Conservation (phyloP, 2,888 invertebrate species). For the Argyresthia goedartella region DNA sequence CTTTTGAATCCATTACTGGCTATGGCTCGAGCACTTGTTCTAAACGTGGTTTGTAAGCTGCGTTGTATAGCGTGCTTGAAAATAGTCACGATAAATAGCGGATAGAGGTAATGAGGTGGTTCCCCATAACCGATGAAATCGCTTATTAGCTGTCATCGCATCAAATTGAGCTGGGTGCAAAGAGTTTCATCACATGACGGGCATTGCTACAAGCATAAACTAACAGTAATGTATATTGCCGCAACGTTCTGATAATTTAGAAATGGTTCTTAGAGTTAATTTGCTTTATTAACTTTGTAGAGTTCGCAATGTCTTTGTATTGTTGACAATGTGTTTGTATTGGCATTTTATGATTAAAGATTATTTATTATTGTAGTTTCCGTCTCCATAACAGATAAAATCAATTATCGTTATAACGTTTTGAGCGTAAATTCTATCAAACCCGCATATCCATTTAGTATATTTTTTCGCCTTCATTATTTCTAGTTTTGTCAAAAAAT, state of each 20-base stretch:
- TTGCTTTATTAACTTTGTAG: neutral
- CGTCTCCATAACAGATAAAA: no score
- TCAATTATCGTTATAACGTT: no score
- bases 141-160: neutral
- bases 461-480: no score
- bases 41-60: neutral
- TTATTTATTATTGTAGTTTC: no score
- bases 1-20: slow-evolving; percentile 5
- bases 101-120: neutral
- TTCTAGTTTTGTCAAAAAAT: no score
- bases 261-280: neutral
- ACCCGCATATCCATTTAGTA: no score
- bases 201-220: neutral
- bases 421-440: no score
- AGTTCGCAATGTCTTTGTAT: no score
- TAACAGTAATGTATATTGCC: neutral
- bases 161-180: neutral
- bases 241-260: neutral
- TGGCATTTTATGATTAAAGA: no score
- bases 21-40: neutral
- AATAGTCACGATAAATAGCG: no score
- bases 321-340: no score
- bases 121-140: neutral
- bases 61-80: neutral
- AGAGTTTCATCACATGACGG: neutral